Conservation (phyloP, 2,888 invertebrate genomes). For the Drosophila kambysellisi region DNA sequence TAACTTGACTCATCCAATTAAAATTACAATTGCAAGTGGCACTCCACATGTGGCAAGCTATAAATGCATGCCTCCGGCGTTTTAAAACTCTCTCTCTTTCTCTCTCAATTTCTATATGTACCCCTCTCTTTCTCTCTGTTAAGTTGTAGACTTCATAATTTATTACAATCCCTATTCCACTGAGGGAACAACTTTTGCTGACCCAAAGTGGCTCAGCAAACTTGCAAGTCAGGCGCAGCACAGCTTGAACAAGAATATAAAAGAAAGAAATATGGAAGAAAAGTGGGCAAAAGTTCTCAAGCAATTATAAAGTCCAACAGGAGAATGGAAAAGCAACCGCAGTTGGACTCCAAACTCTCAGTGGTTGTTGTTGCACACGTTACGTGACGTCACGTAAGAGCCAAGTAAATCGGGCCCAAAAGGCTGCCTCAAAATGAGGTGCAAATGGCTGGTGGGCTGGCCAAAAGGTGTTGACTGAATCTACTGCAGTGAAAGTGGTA, state of each 20-base stretch:
- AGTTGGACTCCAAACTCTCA: conserved; percentile 18
- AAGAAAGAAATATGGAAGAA: conserved; percentile 18
- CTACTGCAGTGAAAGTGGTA: conserved; percentile 72
- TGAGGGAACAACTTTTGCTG: conserved; percentile 53
- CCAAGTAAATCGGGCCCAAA: conserved; percentile 18
- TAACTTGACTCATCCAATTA: conserved; percentile 55
- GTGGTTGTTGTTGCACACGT: conserved; percentile 12
- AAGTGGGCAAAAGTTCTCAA: conserved; percentile 51
- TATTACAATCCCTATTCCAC: conserved; percentile 68
- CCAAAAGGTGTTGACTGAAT: conserved; percentile 34
- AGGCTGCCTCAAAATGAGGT: conserved; percentile 36
- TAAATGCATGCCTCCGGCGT: conserved; percentile 69
- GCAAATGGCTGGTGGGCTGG: conserved; percentile 49
- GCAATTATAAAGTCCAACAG: conserved; percentile 70
- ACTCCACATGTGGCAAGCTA: conserved; percentile 64
- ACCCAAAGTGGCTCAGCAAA: conserved; percentile 60
- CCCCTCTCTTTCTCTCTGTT: not conserved
- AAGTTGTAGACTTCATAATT: conserved; percentile 60
- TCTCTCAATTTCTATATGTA: no score
- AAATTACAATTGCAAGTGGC: conserved; percentile 42
- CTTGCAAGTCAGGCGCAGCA: conserved; percentile 37
- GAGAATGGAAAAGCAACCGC: conserved; percentile 24
- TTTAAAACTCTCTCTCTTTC: conserved; percentile 28
- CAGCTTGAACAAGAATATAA: not conserved
- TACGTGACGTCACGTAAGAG: conserved; percentile 65